Percentiles rank a stretch among this genome's conserved stretches.
Evolutionary conservation across 2,113 vertebrate genomes (phyloP).

Genomic region (Patagioenas fasciata): DNA sequence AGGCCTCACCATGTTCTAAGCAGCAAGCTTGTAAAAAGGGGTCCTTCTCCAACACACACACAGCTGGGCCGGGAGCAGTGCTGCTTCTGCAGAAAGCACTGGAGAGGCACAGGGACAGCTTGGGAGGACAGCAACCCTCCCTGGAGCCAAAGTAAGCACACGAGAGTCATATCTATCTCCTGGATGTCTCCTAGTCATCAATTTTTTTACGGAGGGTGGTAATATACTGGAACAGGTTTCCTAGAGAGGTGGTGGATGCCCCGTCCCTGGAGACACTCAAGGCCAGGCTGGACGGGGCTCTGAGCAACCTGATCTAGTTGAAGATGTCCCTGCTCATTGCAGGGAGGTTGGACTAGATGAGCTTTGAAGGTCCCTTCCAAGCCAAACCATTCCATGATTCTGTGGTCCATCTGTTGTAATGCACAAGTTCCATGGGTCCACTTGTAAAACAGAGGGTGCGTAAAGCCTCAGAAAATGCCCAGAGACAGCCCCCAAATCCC

Average conservation of each 20-base stretch:
- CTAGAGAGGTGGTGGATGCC: too few species aligned
- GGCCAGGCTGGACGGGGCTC: too few species aligned
- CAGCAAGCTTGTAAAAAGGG: not conserved
- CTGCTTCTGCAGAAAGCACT: not conserved
- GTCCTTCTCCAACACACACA: not conserved
- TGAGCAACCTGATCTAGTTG: too few species aligned
- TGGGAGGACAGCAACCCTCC: not conserved
- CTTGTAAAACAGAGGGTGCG: not conserved
- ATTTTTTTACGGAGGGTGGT: too few species aligned
- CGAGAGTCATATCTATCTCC: not conserved
- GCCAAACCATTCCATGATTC: too few species aligned
- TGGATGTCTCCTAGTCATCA: too few species aligned
- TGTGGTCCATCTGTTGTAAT: not conserved
- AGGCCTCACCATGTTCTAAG: not conserved
- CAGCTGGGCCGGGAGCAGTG: not conserved
- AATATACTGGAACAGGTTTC: too few species aligned
- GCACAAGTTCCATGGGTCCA: not conserved
- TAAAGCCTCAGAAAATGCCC: not conserved
- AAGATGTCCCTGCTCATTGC: too few species aligned
- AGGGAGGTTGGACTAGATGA: too few species aligned
- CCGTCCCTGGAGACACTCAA: too few species aligned
- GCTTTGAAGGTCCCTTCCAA: too few species aligned
- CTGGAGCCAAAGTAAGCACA: accelerated
- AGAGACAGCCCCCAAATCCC: not conserved
- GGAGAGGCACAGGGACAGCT: not conserved